Base-by-base conservation (phyloP, 1,140 invertebrate genomes). In the Helicoverpa armigera region DNA sequence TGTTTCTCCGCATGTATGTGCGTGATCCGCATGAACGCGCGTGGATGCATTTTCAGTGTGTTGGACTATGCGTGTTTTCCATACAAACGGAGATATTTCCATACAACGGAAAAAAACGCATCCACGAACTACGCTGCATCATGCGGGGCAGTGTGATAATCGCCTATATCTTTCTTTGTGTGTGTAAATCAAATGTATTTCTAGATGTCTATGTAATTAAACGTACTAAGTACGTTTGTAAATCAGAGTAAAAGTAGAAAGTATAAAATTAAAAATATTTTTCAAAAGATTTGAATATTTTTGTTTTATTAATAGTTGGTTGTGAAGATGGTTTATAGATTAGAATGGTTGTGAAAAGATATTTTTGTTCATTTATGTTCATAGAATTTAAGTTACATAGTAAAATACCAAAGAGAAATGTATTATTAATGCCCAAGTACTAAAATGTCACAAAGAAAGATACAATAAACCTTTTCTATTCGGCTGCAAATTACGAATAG, bases 301-400 rank as follows among this genome's bases (percentile, higher is more conserved):
- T 12, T n/a, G 53, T 70, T 54, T n/a, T 53, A 70, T 43, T 43
- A 70, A 35, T 70, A 70, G 67, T 53, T 53, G 67, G 67, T 70
- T 70, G 65, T 69, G 65, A 69, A 12, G n/a, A 53, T 12, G 43
- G 16, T 53, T 23, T 23, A 51, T 69, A 23, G 48, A 23, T 69
- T 53, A 70, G 67, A 29, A 53, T 16, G 67, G 67, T 70, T 70
- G 67, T 70, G 67, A 70, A 23, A 70, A 50, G 16, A 4, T 31
- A 23, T 23, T 70, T 29, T 53, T 29, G 12, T 29, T 18, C 2
- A 29, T 1, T 53, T 70, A 29, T 31, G 10, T 70, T 53, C 9
- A n/a, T 70, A 51, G 43, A 53, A 13, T 70, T 67, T 67, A 50
- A 50, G 63, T 67, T 65, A 31, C 5, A 16, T 65, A 48, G 63